Evolutionary conservation across 2,113 vertebrate species (phyloP).

Genomic region (Litocranius walleri): DNA sequence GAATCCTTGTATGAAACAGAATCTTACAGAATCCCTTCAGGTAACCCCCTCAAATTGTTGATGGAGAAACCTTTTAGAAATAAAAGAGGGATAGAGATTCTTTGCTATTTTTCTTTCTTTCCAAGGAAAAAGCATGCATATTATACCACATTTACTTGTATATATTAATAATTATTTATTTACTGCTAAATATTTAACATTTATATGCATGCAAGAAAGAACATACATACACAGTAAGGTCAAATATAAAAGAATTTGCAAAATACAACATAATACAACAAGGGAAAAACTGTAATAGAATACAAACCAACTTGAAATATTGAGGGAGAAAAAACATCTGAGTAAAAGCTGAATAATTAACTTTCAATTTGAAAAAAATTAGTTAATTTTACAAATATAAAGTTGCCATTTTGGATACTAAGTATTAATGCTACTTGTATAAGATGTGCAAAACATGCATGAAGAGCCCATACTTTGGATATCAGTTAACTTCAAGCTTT

Average conservation of each 20-base stretch:
- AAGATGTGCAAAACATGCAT: not conserved
- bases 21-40: not conserved
- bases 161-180: not conserved
- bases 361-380: not conserved
- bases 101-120: not conserved
- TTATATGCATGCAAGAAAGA: not conserved
- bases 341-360: not conserved
- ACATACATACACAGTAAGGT: not conserved
- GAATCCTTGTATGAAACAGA: not conserved
- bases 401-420: not conserved
- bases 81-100: not conserved
- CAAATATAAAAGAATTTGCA: not conserved
- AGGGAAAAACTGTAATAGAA: not conserved
- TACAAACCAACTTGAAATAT: slow-evolving; percentile 12
- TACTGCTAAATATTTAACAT: not conserved
- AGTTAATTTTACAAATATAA: slow-evolving; percentile 23
- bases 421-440: not conserved
- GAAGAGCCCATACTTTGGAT: not conserved
- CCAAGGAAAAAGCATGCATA: not conserved
- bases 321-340: not conserved
- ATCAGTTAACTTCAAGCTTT: slow-evolving; percentile 5
- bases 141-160: not conserved
- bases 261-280: not conserved
- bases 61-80: not conserved
- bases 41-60: not conserved